phyloP scores from a whole-genome alignment of 2,888 invertebrate species.

The Nezara viridula region DNA sequence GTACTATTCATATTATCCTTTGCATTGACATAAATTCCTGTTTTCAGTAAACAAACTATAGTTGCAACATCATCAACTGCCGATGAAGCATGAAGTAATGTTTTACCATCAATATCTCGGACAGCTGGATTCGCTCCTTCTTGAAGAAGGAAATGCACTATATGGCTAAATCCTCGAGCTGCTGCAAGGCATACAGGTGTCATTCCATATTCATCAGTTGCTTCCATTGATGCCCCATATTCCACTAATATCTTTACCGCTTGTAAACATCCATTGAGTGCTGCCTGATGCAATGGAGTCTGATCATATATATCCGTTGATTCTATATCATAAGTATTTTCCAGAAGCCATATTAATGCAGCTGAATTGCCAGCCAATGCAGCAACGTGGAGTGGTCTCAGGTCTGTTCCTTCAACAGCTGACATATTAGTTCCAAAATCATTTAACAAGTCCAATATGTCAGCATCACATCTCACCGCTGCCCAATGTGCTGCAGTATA shows the following conservation, averaged over 20 bases:
- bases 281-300: slow-evolving; percentile 20
- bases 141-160: background rate
- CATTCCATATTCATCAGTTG: slow-evolving; percentile 22
- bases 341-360: slow-evolving; percentile 21
- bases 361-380: background rate
- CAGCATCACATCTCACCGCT: background rate
- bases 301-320: background rate
- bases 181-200: slow-evolving; percentile 12
- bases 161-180: background rate
- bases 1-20: slow-evolving; percentile 22
- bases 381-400: slow-evolving; percentile 34
- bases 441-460: background rate
- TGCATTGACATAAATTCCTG: background rate
- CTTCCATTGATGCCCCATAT: background rate
- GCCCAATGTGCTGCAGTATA: slow-evolving; percentile 36
- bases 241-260: background rate
- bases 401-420: slow-evolving; percentile 1
- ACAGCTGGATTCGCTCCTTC: slow-evolving; percentile 2
- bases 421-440: slow-evolving; percentile 33
- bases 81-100: background rate
- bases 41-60: background rate
- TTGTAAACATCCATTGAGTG: background rate
- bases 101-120: slow-evolving; percentile 37
- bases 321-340: slow-evolving; percentile 47
- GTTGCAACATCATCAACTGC: background rate